These are phyloP conservation scores for Euplexia lucipara DNA, from an alignment of 2,888 invertebrate species.

Conservation along the genomic window DNA sequence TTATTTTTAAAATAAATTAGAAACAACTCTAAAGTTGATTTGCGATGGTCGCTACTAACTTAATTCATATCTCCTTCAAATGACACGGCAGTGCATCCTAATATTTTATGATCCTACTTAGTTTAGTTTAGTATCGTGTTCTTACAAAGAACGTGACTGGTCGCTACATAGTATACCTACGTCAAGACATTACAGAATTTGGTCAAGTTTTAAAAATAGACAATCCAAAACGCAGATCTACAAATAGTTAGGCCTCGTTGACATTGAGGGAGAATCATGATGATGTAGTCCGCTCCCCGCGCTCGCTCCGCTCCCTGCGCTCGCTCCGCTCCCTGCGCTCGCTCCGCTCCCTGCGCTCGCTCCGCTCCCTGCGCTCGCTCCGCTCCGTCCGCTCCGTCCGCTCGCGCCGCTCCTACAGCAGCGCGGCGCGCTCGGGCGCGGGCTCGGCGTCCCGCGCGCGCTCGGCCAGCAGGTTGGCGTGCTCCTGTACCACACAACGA, in stretches of 20 bases:
- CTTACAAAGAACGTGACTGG: background rate
- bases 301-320: background rate
- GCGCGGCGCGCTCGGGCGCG: conserved; percentile 78
- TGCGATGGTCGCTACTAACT: conserved; percentile 2
- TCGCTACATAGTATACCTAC: conserved; percentile 20
- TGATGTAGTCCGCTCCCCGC: background rate
- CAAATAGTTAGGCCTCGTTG: conserved; percentile 21
- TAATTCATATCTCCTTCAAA: conserved; percentile 35
- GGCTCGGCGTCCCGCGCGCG: conserved; percentile 62
- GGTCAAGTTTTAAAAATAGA: conserved; percentile 36
- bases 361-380: no score
- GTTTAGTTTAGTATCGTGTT: background rate
- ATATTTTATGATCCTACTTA: background rate
- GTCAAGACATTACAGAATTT: conserved; percentile 28
- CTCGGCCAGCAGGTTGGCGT: conserved; percentile 75
- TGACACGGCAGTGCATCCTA: conserved; percentile 12
- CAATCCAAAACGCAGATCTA: conserved; percentile 9
- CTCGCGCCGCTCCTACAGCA: conserved; percentile 61
- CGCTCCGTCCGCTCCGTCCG: background rate
- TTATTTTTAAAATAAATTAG: conserved; percentile 20
- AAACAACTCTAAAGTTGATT: conserved; percentile 1
- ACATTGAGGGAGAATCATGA: background rate
- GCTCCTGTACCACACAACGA: conserved; percentile 66
- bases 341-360: no score
- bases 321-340: background rate